Base-by-base conservation (phyloP, 2,113 vertebrate genomes). In the Dipodomys ordii region DNA sequence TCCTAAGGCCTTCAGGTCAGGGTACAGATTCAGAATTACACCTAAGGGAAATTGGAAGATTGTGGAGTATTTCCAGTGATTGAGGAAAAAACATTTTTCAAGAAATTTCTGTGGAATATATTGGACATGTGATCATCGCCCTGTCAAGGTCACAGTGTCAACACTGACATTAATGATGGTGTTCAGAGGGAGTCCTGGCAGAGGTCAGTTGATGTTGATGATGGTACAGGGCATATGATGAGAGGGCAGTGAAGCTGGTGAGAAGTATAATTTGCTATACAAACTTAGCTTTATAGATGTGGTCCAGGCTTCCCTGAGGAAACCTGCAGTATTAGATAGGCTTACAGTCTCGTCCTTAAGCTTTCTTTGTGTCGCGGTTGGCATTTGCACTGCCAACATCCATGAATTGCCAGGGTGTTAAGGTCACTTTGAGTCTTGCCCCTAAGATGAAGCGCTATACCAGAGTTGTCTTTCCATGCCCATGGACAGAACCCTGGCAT, bases 391-490 rank as follows among this genome's bases (percentile, higher is more conserved):
- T n/a, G 27, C 39, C 44, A 71, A 65, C 4, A 3, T 11, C 15
- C 6, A 1, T 18, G 69, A 19, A 13, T 30, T 6, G 1, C 3
- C 6, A 1, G 5, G 3, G 32, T 39, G 5, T 32, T 22, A 13
- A 8, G 1, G 22, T 12, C 7, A 18, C 28, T 57, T 11, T 4
- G 2, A 4, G 0, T 32, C 35, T 30, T 27, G 27, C 15, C 20
- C 32, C 27, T 57, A 1, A 13, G 44, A 32, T n/a, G 2, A 12
- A 35, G 49, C 49, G 7, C 64, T 60, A 6, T 13, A 39, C 53
- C 49, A n/a, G n/a, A 4, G 8, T 35, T 30, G 23, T 46, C 4
- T 15, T 0, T 0, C 18, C 1, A 2, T 32, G 6, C 23, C 15
- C 28, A 15, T 28, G 2, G 28, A 4, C n/a, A 2, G 16, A 49